Conservation (phyloP, 2,797 vertebrate species). For the Sparus aurata region DNA sequence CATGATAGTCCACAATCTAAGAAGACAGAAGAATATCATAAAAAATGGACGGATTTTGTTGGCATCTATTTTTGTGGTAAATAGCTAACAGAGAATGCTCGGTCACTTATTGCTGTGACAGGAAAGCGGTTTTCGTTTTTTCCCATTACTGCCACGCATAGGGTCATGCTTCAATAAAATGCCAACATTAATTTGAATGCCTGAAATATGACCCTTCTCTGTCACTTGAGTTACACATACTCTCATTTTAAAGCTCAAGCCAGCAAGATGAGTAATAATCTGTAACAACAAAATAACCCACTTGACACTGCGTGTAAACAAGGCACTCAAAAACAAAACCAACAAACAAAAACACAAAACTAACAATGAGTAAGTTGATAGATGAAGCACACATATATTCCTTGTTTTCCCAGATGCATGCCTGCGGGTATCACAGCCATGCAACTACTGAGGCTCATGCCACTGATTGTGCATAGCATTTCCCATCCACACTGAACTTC, state of each 20-base stretch:
- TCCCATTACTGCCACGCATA: background rate
- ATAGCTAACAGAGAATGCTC: background rate
- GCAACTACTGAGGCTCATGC: conserved; percentile 27
- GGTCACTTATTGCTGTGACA: background rate
- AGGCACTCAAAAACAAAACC: background rate
- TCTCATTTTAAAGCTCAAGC: conserved; percentile 1
- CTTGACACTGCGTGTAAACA: background rate
- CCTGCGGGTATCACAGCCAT: conserved; percentile 30
- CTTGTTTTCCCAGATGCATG: conserved; percentile 35
- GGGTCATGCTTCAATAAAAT: background rate
- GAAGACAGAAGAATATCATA: background rate
- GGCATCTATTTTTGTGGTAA: background rate
- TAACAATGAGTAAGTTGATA: background rate
- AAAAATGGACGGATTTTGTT: background rate
- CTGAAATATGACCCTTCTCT: background rate
- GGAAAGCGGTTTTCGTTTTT: conserved; percentile 5
- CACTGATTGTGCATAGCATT: background rate
- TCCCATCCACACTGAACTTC: conserved; percentile 9
- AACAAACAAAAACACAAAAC: background rate
- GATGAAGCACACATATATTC: background rate
- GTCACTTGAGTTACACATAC: background rate
- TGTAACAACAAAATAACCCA: background rate
- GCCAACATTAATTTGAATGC: background rate
- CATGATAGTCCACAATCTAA: background rate
- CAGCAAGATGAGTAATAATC: background rate